Evolutionary conservation across 2,113 vertebrate species (phyloP).

Genomic region (Alosa alosa): DNA sequence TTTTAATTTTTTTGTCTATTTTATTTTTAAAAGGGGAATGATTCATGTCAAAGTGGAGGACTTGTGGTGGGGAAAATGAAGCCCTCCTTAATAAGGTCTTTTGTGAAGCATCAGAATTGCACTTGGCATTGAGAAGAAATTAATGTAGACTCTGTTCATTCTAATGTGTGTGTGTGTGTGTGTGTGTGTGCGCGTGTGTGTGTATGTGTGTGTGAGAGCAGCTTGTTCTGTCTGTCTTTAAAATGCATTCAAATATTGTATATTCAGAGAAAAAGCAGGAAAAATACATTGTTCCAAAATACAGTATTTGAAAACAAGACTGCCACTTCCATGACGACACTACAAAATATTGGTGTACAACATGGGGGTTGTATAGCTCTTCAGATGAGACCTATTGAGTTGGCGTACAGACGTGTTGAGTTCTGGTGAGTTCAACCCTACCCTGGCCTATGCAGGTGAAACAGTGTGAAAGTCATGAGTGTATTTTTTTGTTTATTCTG

Average conservation of each 20-base stretch:
- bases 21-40: slow-evolving; percentile 71
- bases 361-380: slow-evolving; percentile 67
- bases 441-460: slow-evolving; percentile 85
- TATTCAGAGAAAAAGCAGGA: slow-evolving; percentile 75
- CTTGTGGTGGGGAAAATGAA: slow-evolving; percentile 60
- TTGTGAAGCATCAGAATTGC: slow-evolving; percentile 97
- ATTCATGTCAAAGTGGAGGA: slow-evolving; percentile 66
- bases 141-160: slow-evolving; percentile 83
- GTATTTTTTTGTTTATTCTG: slow-evolving; percentile 78
- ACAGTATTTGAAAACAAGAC: slow-evolving; percentile 78
- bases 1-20: slow-evolving; percentile 74
- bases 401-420: slow-evolving; percentile 66
- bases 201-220: slow-evolving; percentile 62
- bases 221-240: slow-evolving; percentile 87
- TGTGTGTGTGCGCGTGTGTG: slow-evolving; percentile 60
- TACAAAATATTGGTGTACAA: slow-evolving; percentile 76
- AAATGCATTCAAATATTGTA: slow-evolving; percentile 92
- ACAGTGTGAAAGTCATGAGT: slow-evolving; percentile 39
- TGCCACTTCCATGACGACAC: slow-evolving; percentile 74
- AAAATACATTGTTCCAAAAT: slow-evolving; percentile 72
- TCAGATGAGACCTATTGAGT: slow-evolving; percentile 68
- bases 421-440: slow-evolving; percentile 66
- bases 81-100: slow-evolving; percentile 80
- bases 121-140: slow-evolving; percentile 93
- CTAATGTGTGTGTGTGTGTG: slow-evolving; percentile 56